Base-by-base conservation (phyloP, 92 coral and sea anemone genomes). In the Epizoanthus ramosus region DNA sequence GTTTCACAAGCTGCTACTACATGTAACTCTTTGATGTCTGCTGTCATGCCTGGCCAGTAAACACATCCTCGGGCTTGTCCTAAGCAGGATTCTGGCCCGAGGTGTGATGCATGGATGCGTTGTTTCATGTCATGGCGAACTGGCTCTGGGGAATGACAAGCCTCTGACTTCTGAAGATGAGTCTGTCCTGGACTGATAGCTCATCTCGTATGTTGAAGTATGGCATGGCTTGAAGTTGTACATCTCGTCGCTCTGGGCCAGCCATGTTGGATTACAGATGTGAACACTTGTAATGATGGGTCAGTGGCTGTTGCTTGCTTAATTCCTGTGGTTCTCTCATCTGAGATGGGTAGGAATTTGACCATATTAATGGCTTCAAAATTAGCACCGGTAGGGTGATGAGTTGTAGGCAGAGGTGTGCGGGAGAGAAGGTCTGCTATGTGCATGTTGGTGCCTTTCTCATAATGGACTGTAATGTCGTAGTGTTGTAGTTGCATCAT, bases 371-470 rank as follows among this genome's bases (percentile, higher is more conserved):
- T 72, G 79, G 61, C 45, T 58, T 71, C 86, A 39, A 83, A 83
- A 18, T 83, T 76, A 6, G 66, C 71, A 17, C 61, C 25, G 39
- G 80, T 83, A 16, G 73, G 71, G 37, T 60, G 72, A 45, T 79
- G 72, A 10, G 81, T 28, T 24, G 67, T 63, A n/a, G 87, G 87
- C n/a, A 83, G 81, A 61, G 74, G 65, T 72, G 87, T 45, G 3
- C 80, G 81, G 17, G 87, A 83, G 28, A 72, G 87, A 39, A 73
- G 43, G 81, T 83, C 87, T 16, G 87, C 87, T 35, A 71, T 83
- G 60, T 68, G 59, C 86, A 81, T 68, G 41, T 77, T 83, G 25
- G 80, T 77, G 70, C 87, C 33, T 63, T 63, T 63, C 28, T 63
- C 69, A 63, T 63, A 63, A 18, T 5, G 23, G 50, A 83, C 71